Percentiles rank a stretch among this genome's conserved stretches.
Evolutionary conservation across 2,113 vertebrate genomes (phyloP).

Genomic region (Eubucco bourcierii): DNA sequence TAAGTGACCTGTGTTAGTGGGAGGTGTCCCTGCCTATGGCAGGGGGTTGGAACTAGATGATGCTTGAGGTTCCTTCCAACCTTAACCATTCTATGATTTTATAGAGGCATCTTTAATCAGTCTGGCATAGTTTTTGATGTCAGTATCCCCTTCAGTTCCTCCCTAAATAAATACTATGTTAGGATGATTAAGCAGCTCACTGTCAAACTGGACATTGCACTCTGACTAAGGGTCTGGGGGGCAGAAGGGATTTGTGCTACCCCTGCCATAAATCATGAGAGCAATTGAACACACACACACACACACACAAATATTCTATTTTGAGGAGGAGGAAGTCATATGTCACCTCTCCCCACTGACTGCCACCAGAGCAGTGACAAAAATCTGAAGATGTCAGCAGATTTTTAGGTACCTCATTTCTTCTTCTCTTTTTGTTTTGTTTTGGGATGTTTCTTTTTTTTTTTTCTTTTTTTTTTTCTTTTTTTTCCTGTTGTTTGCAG

Average conservation of each 20-base stretch:
- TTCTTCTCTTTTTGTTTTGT: not conserved
- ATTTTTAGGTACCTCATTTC: conserved; percentile 38
- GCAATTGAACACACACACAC: not conserved
- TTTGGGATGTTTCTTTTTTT: not conserved
- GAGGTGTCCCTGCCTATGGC: no score
- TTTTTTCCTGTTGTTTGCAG: not conserved
- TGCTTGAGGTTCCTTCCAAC: no score
- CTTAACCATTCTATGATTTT: no score
- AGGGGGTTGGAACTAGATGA: no score
- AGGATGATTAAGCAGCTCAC: not conserved
- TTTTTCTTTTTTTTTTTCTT: not conserved
- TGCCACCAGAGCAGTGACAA: conserved; percentile 1
- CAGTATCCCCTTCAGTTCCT: not conserved
- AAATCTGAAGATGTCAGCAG: not conserved
- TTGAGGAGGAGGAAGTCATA: not conserved
- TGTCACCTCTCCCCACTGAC: conserved; percentile 30
- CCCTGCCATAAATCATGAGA: not conserved
- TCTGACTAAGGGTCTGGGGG: not conserved
- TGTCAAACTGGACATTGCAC: not conserved
- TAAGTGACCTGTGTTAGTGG: no score
- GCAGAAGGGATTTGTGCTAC: not conserved
- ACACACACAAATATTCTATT: no score
- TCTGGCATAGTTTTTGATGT: not conserved
- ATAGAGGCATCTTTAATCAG: not conserved
- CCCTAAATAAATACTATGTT: not conserved